Conservation (phyloP, 1,140 invertebrate genomes). For the Nasonia vitripennis region DNA sequence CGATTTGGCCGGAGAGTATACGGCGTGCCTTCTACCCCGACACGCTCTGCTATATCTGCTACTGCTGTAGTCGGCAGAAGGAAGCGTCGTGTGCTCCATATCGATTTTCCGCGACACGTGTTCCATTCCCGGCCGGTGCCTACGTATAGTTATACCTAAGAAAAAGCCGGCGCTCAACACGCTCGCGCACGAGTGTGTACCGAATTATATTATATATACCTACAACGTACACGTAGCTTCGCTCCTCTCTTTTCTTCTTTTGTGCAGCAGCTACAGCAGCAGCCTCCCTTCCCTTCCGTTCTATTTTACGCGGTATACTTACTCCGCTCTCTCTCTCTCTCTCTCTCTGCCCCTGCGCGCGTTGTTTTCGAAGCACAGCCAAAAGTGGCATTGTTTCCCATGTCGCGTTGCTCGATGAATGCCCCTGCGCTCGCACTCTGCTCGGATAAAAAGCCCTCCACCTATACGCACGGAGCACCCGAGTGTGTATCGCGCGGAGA, state of each 20-base stretch:
- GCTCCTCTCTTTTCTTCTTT: not conserved
- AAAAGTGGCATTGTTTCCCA: not conserved
- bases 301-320: not conserved
- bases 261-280: not conserved
- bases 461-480: not conserved
- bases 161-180: too few species aligned
- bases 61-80: not conserved
- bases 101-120: not conserved
- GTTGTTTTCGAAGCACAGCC: not conserved
- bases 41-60: too few species aligned
- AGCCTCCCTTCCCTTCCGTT: not conserved
- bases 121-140: too few species aligned
- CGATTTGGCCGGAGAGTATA: too few species aligned
- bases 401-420: not conserved
- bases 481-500: not conserved
- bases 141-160: too few species aligned
- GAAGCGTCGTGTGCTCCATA: not conserved
- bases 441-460: not conserved
- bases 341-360: not conserved
- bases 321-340: not conserved
- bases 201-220: not conserved
- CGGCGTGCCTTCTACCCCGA: too few species aligned
- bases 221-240: not conserved
- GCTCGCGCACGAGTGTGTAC: not conserved
- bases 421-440: too few species aligned